Percentiles rank a stretch among this genome's conserved stretches.
These are phyloP conservation scores for Melanostigma gelatinosum DNA, from an alignment of 2,113 vertebrate genomes.

Conservation along the genomic window DNA sequence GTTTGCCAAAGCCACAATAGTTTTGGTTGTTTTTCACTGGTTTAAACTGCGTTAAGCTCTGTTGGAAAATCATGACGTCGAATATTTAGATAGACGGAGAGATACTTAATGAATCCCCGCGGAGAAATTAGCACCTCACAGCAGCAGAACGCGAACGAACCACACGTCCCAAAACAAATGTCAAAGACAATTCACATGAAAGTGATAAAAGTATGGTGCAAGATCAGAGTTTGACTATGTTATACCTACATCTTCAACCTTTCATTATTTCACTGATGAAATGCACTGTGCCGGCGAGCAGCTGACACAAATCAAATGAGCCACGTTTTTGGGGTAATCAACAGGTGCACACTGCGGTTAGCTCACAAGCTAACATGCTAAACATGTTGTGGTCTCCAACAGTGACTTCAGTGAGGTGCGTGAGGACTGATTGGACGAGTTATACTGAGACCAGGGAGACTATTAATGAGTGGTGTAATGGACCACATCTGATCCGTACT, in stretches of 20 bases:
- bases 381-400: no score
- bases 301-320: background rate
- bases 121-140: background rate
- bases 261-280: background rate
- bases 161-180: background rate
- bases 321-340: background rate
- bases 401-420: no score
- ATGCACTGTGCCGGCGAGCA: background rate
- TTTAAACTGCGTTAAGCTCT: background rate
- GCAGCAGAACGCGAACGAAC: background rate
- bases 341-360: background rate
- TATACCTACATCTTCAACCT: background rate
- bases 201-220: background rate
- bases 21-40: background rate
- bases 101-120: background rate
- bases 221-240: background rate
- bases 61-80: background rate
- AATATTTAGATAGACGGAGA: background rate
- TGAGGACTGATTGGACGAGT: no score
- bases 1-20: background rate
- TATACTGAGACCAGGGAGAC: no score
- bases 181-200: background rate
- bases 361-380: background rate
- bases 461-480: no score
- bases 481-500: no score